phyloP scores from a whole-genome alignment of 1,140 invertebrate species.

The Diploscapter pachys region DNA sequence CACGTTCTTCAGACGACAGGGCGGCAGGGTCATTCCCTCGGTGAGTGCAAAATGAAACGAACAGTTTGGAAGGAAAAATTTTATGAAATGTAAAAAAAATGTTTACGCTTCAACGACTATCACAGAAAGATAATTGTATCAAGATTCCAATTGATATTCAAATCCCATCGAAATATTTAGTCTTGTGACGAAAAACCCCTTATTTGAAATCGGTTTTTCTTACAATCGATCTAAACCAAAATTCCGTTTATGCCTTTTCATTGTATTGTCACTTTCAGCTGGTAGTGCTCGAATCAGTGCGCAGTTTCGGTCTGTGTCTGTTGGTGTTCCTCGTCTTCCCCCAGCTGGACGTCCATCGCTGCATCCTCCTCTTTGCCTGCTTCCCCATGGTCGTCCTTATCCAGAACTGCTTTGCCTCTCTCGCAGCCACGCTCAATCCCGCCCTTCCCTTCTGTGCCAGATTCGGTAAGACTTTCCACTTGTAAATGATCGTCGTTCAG shows the following conservation, averaged over 20 bases:
- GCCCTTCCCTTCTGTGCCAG: too few relatives aligned
- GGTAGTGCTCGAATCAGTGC: constrained; percentile 13
- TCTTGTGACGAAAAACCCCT: neutral
- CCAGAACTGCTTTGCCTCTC: constrained; percentile 15
- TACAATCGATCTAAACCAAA: neutral
- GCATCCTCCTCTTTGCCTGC: constrained; percentile 37
- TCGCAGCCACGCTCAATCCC: constrained; percentile 4
- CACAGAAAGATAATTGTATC: too few relatives aligned
- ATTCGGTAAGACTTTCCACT: too few relatives aligned
- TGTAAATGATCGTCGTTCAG: too few relatives aligned
- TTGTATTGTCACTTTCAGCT: neutral
- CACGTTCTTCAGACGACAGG: too few relatives aligned
- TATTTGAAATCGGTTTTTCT: neutral
- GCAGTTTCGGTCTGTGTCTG: constrained; percentile 36
- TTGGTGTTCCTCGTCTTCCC: constrained; percentile 45
- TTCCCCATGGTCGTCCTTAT: constrained; percentile 38
- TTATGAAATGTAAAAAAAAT: too few relatives aligned
- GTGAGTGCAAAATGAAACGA: too few relatives aligned
- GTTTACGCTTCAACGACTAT: too few relatives aligned
- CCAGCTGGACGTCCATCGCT: constrained; percentile 44
- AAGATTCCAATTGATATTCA: constrained; percentile 29
- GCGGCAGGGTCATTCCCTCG: too few relatives aligned
- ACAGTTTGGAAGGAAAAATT: too few relatives aligned
- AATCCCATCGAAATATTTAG: neutral
- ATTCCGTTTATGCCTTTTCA: too few relatives aligned